Evolutionary conservation across 2,113 vertebrate genomes (phyloP), one percentile per base, ranked within the genome.

Genomic region (Rallus limicola): DNA sequence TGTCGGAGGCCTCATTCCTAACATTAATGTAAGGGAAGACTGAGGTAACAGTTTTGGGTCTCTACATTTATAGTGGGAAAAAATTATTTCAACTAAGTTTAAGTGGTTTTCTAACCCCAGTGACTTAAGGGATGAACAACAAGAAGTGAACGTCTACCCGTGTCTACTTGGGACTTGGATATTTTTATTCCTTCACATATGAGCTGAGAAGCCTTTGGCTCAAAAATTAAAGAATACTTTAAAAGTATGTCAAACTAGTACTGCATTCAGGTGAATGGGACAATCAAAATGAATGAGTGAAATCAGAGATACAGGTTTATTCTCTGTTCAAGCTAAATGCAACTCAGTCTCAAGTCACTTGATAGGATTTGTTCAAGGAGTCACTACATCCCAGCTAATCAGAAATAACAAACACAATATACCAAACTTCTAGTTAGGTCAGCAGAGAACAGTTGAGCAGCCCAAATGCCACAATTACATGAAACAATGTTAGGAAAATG

Each of bases 61-160:
- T 67, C 44, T 26, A 5, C 8, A 24, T 4, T 6, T 2, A 14
- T 0, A 3, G 23, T 20, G 15, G 4, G 4, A 2, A 2, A 6
- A 10, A 53, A 53, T 12, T 2, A 63, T 56, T 72, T 75, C 13
- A 40, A 5, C 21, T 34, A 29, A 50, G 15, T 63, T 55, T 36
- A 76, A 48, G 9, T 16, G 8, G 31, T 55, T 40, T 86, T 58
- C 28, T 55, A 65, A 59, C 25, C 15, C 14, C 63, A 69, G 8
- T 9, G 46, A 40, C 18, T 82, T 42, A 24, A 82, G 11, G 9
- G 10, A 20, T 64, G 62, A 82, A 48, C 15, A 63, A 46, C 44
- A 19, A 46, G 44, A 17, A 21, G 19, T 48, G 21, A 75, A 53
- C 48, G 76, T 16, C n/a, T 44, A 46, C 9, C 21, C 17, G 6